Conservation (phyloP, 2,797 vertebrate species). For the Heterohyrax brucei region DNA sequence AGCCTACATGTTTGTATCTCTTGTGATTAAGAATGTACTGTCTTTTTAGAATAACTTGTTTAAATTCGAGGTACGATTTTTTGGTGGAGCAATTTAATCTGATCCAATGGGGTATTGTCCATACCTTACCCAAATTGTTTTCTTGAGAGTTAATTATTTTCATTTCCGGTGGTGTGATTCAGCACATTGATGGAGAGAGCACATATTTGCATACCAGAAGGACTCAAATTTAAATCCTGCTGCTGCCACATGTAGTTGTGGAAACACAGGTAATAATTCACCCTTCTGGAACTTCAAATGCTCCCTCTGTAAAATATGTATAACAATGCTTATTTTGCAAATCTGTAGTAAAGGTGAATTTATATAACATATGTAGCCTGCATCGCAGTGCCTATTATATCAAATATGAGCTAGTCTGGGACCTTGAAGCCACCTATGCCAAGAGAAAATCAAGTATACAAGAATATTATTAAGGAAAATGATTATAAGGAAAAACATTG, state of each 20-base stretch:
- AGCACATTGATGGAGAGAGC: not conserved
- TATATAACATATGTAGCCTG: not conserved
- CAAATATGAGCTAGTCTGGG: not conserved
- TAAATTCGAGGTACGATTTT: not conserved
- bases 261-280: not conserved
- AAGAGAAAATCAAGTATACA: not conserved
- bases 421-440: not conserved
- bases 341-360: not conserved
- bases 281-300: not conserved
- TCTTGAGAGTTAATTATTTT: not conserved
- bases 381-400: not conserved
- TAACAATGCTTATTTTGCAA: not conserved
- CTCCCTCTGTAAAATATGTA: not conserved
- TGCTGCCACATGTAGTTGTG: not conserved
- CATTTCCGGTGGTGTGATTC: not conserved
- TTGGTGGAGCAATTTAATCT: not conserved
- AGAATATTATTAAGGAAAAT: not conserved
- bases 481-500: not conserved
- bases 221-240: not conserved
- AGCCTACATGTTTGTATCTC: conserved; percentile 1
- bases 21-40: not conserved
- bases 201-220: not conserved
- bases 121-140: not conserved
- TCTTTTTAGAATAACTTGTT: conserved; percentile 17
- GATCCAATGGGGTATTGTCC: not conserved